Evolutionary conservation across 2,797 vertebrate species (phyloP).

Genomic region (Typhlichthys eigenmanni): DNA sequence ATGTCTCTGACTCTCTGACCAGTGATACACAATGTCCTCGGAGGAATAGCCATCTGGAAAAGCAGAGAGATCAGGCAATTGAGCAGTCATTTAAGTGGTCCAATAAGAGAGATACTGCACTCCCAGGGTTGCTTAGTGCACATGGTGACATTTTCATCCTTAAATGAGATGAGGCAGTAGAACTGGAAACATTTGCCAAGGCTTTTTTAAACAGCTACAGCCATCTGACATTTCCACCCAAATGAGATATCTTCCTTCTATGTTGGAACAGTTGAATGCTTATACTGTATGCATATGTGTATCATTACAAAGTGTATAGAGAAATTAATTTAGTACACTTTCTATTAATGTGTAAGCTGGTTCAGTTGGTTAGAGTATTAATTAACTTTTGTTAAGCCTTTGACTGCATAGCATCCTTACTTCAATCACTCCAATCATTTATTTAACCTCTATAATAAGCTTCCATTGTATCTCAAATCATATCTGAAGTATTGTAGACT

Average conservation of each 20-base stretch:
- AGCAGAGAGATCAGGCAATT: constrained; percentile 21
- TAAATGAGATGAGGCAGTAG: not conserved
- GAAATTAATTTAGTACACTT: too few relatives aligned
- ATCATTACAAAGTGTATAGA: too few relatives aligned
- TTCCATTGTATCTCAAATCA: too few relatives aligned
- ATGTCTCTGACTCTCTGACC: constrained; percentile 94
- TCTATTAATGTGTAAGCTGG: too few relatives aligned
- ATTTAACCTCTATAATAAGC: too few relatives aligned
- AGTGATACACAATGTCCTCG: constrained; percentile 95
- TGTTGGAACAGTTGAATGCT: not conserved
- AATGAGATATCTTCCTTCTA: not conserved
- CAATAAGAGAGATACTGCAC: not conserved
- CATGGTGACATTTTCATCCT: not conserved
- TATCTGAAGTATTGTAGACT: too few relatives aligned
- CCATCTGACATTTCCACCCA: not conserved
- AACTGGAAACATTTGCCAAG: not conserved
- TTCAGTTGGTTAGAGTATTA: too few relatives aligned
- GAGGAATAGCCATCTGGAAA: constrained; percentile 94
- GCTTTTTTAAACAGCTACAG: not conserved
- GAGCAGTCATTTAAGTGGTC: constrained; percentile 1
- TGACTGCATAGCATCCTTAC: too few relatives aligned
- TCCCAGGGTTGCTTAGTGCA: not conserved
- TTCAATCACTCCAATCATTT: too few relatives aligned
- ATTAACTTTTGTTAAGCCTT: too few relatives aligned
- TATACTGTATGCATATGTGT: not conserved